Evolutionary conservation across 1,140 invertebrate species (phyloP).

Genomic region (Drosophila azteca): DNA sequence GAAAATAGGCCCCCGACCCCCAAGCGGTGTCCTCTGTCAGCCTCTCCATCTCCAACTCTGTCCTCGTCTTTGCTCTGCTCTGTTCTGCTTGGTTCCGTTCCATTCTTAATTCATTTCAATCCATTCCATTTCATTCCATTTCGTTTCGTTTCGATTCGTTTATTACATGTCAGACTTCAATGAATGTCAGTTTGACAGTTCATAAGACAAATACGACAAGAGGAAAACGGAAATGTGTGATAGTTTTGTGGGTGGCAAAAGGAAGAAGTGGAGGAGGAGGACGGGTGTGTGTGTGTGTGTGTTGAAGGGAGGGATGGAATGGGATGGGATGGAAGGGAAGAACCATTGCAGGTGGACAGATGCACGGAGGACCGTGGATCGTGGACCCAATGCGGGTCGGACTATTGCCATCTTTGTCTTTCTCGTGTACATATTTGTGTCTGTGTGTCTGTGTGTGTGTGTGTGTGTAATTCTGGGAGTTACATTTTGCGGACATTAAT

Average conservation of each 20-base stretch:
- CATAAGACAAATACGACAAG: constrained; percentile 75
- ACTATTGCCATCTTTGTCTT: constrained; percentile 6
- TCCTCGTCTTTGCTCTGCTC: neutral
- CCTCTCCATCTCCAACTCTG: neutral
- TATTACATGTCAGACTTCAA: constrained; percentile 75
- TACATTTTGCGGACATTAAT: constrained; percentile 69
- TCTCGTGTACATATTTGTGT: no score
- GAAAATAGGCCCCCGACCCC: no score
- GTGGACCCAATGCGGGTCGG: constrained; percentile 34
- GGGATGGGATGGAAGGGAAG: no score
- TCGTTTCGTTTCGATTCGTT: constrained; percentile 51
- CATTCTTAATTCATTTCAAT: constrained; percentile 14
- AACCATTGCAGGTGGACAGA: constrained; percentile 3
- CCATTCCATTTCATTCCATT: constrained; percentile 36
- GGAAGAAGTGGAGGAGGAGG: neutral
- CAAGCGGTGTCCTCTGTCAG: neutral
- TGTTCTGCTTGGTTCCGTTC: no score
- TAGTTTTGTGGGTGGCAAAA: neutral
- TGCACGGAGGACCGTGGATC: no score
- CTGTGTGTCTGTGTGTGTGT: no score
- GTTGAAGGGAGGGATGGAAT: no score
- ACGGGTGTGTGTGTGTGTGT: constrained; percentile 9
- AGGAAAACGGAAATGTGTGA: constrained; percentile 6
- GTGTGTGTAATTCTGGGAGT: constrained; percentile 4
- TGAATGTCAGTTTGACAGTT: constrained; percentile 77